These are phyloP conservation scores for Myodes glareolus DNA, from an alignment of 2,113 vertebrate species.

Conservation along the genomic window DNA sequence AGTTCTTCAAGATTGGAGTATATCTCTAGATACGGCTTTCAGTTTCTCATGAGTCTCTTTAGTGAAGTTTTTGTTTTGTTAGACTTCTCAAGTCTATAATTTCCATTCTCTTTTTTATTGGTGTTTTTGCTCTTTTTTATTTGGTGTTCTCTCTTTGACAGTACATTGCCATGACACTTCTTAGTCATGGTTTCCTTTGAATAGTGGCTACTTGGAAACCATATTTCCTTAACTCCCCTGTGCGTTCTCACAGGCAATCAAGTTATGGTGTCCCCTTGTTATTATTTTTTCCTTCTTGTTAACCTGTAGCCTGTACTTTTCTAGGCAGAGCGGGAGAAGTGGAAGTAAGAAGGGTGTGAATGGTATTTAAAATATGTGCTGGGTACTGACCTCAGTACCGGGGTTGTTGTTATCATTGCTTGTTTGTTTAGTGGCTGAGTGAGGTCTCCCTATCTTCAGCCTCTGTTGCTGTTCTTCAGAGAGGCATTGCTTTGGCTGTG, in stretches of 20 bases:
- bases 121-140: neutral
- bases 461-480: neutral
- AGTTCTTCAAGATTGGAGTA: neutral
- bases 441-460: neutral
- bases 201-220: neutral
- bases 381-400: neutral
- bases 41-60: neutral
- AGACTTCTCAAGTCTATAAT: neutral
- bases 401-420: neutral
- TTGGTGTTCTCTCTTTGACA: neutral
- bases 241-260: neutral
- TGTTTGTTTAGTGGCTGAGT: neutral
- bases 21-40: neutral
- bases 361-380: neutral
- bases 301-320: neutral
- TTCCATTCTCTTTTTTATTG: neutral
- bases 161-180: neutral
- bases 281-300: neutral
- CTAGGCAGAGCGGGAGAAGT: neutral
- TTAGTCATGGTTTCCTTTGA: neutral
- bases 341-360: neutral
- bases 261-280: neutral
- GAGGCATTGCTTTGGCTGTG: neutral
- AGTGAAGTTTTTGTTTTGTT: conserved; percentile 11
- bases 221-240: neutral